A percentile compares a stretch with the other conserved stretches of the same genome.
Conservation (phyloP, 2,113 vertebrate species). For the Desmodus rotundus region DNA sequence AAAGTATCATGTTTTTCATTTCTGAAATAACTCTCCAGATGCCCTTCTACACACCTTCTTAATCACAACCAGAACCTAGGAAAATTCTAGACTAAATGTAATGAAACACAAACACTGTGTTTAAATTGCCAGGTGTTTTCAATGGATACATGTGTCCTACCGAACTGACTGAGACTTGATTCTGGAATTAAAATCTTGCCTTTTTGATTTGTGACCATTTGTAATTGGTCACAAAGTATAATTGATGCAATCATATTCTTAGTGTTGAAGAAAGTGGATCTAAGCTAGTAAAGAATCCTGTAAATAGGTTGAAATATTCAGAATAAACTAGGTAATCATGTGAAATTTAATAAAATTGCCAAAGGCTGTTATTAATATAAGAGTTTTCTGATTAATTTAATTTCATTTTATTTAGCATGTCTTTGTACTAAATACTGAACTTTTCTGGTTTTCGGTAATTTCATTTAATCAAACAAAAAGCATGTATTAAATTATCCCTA, state of each 20-base stretch:
- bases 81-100: conserved; percentile 50
- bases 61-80: conserved; percentile 42
- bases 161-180: background rate
- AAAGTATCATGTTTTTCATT: conserved; percentile 26
- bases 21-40: conserved; percentile 42
- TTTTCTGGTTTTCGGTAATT: background rate
- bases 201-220: background rate
- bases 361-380: background rate
- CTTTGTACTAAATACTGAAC: background rate
- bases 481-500: background rate
- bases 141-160: background rate
- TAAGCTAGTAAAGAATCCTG: background rate
- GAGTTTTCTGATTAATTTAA: background rate
- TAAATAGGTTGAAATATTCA: background rate
- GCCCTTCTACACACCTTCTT: background rate
- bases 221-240: background rate
- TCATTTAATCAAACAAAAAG: background rate
- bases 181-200: conserved; percentile 22
- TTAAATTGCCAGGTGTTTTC: conserved; percentile 54
- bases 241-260: background rate
- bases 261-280: background rate
- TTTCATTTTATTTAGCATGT: background rate
- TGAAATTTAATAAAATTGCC: background rate
- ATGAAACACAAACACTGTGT: conserved; percentile 18
- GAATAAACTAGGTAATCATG: background rate